These are phyloP conservation scores for Monopis laevigella DNA, from an alignment of 2,888 invertebrate genomes.

Conservation along the genomic window DNA sequence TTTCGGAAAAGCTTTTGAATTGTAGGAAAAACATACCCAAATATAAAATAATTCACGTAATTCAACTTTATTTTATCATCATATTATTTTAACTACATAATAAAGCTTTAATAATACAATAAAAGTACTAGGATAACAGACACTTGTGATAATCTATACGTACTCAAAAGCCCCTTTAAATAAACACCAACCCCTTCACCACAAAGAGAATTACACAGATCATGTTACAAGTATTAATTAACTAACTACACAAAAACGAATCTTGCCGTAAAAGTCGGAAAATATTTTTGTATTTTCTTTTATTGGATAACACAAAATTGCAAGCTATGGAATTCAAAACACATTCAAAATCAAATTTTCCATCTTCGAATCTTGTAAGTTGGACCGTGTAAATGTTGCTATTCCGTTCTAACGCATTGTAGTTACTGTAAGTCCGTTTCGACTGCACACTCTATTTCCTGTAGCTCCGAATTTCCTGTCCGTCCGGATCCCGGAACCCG, in stretches of 20 bases:
- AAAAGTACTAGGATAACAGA: constrained; percentile 1
- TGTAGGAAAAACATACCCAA: neutral
- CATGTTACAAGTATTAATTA: constrained; percentile 42
- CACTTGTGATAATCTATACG: neutral
- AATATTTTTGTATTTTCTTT: too few relatives aligned
- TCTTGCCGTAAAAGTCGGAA: neutral
- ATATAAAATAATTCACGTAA: neutral
- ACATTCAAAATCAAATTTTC: constrained; percentile 21
- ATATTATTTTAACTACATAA: too few relatives aligned
- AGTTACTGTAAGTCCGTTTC: constrained; percentile 31
- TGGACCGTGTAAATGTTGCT: constrained; percentile 23
- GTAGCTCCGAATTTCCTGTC: constrained; percentile 46
- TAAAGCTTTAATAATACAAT: too few relatives aligned
- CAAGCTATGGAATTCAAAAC: too few relatives aligned
- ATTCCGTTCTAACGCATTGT: constrained; percentile 19
- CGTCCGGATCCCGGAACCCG: constrained; percentile 31
- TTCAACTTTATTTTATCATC: neutral
- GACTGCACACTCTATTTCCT: constrained; percentile 59
- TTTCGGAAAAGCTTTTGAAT: neutral
- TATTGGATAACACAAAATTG: too few relatives aligned
- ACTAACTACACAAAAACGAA: constrained; percentile 16
- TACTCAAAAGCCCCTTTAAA: neutral
- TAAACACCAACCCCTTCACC: neutral
- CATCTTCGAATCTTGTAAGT: constrained; percentile 25
- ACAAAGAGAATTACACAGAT: neutral